Conservation (phyloP, 2,113 vertebrate species). For the Jaculus jaculus region DNA sequence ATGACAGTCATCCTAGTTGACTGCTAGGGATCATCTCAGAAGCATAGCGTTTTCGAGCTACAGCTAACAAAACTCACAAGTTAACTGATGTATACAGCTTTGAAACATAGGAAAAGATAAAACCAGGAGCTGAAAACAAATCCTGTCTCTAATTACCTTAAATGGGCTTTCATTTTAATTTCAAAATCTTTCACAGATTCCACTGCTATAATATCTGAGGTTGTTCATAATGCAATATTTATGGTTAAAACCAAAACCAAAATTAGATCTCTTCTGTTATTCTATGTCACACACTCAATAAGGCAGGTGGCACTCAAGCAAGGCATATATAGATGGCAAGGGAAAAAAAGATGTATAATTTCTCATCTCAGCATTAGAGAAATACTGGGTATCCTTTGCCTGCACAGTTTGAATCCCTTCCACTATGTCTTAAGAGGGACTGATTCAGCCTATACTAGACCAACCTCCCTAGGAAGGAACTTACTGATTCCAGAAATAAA, state of each 20-base stretch:
- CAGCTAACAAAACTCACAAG: not conserved
- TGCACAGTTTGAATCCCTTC: not conserved
- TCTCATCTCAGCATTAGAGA: not conserved
- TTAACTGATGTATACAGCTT: not conserved
- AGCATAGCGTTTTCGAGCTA: not conserved
- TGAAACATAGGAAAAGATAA: not conserved
- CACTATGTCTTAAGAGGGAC: not conserved
- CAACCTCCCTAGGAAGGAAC: not conserved
- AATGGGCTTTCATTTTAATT: not conserved
- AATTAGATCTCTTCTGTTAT: not conserved
- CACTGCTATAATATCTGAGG: not conserved
- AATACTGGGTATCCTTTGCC: not conserved
- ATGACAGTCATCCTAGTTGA: not conserved
- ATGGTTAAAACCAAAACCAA: conserved; percentile 22
- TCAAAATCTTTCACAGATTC: not conserved
- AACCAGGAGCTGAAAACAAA: not conserved
- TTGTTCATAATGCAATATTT: not conserved
- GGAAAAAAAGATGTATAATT: not conserved
- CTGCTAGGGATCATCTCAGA: not conserved
- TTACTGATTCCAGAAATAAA: not conserved
- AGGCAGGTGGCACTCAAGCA: not conserved
- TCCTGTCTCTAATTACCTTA: not conserved
- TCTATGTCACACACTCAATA: not conserved
- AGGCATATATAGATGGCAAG: not conserved
- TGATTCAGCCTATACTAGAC: not conserved